These are phyloP conservation scores for Sarcophaga variegata DNA, from an alignment of 2,888 invertebrate genomes.

Conservation along the genomic window DNA sequence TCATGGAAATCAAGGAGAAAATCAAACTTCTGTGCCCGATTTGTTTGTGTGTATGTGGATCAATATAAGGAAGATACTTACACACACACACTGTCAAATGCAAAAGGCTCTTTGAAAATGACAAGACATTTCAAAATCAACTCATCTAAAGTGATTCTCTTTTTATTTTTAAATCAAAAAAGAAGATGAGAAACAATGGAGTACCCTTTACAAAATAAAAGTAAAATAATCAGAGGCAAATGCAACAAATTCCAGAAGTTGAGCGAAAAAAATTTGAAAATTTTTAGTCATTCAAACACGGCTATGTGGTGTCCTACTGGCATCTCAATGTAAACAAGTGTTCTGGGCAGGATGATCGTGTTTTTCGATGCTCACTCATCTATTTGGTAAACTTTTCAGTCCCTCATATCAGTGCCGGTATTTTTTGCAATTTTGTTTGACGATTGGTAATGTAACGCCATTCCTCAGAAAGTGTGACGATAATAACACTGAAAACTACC, in stretches of 20 bases:
- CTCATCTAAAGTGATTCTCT: constrained; percentile 33
- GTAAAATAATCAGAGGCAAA: background rate
- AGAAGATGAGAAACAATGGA: constrained; percentile 19
- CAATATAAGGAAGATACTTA: background rate
- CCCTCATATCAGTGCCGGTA: too few relatives aligned
- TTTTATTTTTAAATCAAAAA: background rate
- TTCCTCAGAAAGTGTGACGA: fast-evolving
- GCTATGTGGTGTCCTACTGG: too few relatives aligned
- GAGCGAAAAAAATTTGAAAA: background rate
- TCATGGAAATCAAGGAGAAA: constrained; percentile 9
- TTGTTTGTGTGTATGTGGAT: background rate
- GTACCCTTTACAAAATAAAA: constrained; percentile 10
- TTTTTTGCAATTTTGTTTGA: too few relatives aligned
- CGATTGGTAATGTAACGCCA: too few relatives aligned
- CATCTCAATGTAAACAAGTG: too few relatives aligned
- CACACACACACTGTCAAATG: constrained; percentile 8
- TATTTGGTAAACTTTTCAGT: too few relatives aligned
- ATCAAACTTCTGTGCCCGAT: background rate
- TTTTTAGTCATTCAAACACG: too few relatives aligned
- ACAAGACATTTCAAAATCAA: constrained; percentile 58
- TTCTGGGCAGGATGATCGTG: too few relatives aligned
- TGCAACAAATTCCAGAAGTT: constrained; percentile 31
- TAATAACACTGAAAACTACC: too few relatives aligned
- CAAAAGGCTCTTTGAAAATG: constrained; percentile 34
- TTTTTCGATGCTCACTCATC: too few relatives aligned